Evolutionary conservation across 1,140 invertebrate species (phyloP).

Genomic region (Ptiloglossa arizonensis): DNA sequence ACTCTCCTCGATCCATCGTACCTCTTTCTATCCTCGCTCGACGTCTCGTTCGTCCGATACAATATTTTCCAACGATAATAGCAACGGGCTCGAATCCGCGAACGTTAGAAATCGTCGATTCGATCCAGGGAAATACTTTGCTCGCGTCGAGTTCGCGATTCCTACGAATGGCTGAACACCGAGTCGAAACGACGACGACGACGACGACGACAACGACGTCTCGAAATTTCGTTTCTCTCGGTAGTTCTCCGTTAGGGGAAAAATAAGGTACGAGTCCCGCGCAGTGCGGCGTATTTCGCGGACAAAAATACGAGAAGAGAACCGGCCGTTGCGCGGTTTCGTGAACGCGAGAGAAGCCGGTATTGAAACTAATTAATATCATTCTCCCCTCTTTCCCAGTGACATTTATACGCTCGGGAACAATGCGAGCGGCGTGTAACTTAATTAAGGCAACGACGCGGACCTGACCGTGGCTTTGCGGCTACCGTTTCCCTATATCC

Average conservation of each 20-base stretch:
- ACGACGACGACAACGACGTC: not conserved
- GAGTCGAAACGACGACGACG: too few species aligned
- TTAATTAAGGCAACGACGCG: constrained; percentile 82
- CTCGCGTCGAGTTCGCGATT: too few species aligned
- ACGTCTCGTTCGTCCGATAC: too few species aligned
- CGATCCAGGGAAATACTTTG: too few species aligned
- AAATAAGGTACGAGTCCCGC: not conserved
- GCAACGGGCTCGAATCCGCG: too few species aligned
- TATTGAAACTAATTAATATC: constrained; percentile 80
- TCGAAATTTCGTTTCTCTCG: not conserved
- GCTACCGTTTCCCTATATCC: constrained; percentile 75
- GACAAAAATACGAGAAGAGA: constrained; percentile 26
- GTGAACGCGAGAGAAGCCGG: constrained; percentile 8
- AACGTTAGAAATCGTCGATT: too few species aligned
- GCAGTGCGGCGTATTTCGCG: constrained; percentile 10
- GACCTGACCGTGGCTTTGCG: constrained; percentile 79
- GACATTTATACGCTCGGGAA: constrained; percentile 78
- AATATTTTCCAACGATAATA: too few species aligned
- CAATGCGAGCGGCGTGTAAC: constrained; percentile 80
- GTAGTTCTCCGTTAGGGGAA: not conserved
- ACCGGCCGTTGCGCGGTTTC: not conserved
- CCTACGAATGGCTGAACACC: too few species aligned
- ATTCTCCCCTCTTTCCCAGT: constrained; percentile 70
- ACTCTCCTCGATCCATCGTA: too few species aligned
- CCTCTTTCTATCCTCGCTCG: too few species aligned